Base-by-base conservation (phyloP, 2,888 invertebrate genomes). In the Ypsolopha scabrella region DNA sequence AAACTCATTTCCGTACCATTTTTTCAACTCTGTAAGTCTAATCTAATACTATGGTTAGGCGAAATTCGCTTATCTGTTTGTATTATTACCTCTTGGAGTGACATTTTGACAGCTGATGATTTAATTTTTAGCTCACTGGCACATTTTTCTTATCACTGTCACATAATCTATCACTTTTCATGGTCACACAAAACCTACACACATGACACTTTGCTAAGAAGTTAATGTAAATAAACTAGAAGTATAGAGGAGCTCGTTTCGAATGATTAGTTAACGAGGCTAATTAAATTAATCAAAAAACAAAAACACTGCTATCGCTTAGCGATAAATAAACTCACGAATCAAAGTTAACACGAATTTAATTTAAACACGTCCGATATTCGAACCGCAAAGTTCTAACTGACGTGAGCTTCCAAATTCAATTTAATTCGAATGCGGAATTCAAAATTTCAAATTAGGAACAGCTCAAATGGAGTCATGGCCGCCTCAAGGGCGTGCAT, bases 61-160 rank as follows among this genome's bases (percentile, higher is more conserved):
- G 24, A n/a, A n/a, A n/a, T n/a, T n/a, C n/a, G n/a, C n/a, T n/a
- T n/a, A n/a, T n/a, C n/a, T n/a, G n/a, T 24, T 24, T 24, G 2
- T 24, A 24, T 24, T 24, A 2, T 80, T 60, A 85, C 85, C 85
- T 85, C 81, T 61, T 76, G 75, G 54, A 85, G 71, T 62, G 85
- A 85, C 85, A 85, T 82, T 52, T 53, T 65, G 58, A 55, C 54
- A 63, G 55, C 36, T 37, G 47, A 68, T 62, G 65, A 68, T 70
- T 77, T 67, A 73, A 69, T 63, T 41, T 50, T 24, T 57, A 58
- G 58, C 66, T 63, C 63, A 59, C 58, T 69, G 70, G 74, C 75
- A 76, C 77, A 75, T 68, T 68, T 74, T 65, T 49, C 55, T 72
- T 76, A 78, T 77, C 79, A 71, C 54, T 52, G 51, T 56, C 51